Percentiles rank a stretch among this genome's conserved stretches.
Evolutionary conservation across 2,797 vertebrate genomes (phyloP).

Genomic region (Lagorchestes hirsutus): DNA sequence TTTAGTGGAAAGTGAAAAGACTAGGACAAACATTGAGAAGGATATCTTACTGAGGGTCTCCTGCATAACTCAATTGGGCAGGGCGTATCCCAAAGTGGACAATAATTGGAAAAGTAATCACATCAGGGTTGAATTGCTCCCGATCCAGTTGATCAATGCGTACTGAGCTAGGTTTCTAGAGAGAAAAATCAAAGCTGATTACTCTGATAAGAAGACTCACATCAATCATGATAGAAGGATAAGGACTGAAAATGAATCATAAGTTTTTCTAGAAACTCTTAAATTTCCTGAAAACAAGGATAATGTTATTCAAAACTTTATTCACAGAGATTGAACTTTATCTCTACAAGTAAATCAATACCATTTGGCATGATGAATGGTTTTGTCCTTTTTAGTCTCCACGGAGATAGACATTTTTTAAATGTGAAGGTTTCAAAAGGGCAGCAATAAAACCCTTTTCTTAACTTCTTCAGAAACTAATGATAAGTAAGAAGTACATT

Average conservation of each 20-base stretch:
- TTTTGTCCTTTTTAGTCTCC: conserved; percentile 70
- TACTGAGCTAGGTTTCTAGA: conserved; percentile 98
- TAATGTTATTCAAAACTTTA: conserved; percentile 70
- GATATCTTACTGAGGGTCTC: conserved; percentile 97
- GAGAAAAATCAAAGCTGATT: conserved; percentile 78
- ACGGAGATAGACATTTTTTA: conserved; percentile 69
- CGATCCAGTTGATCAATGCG: conserved; percentile 98
- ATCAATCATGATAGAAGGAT: conserved; percentile 64
- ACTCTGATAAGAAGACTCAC: conserved; percentile 67
- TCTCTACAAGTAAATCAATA: conserved; percentile 66
- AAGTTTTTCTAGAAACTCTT: conserved; percentile 65
- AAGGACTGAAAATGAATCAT: conserved; percentile 51
- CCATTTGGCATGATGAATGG: conserved; percentile 71
- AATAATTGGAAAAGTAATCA: conserved; percentile 99
- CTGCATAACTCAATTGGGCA: conserved; percentile 98
- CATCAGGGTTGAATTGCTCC: conserved; percentile 98
- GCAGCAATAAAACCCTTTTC: conserved; percentile 64
- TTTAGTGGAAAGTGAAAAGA: conserved; percentile 78
- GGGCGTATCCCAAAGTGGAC: conserved; percentile 99
- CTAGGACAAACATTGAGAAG: conserved; percentile 75
- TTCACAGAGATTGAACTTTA: conserved; percentile 66
- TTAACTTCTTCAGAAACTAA: conserved; percentile 60
- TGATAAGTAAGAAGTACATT: conserved; percentile 62
- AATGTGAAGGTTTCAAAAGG: conserved; percentile 78
- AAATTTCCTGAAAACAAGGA: not conserved